Evolutionary conservation across 2,888 invertebrate genomes (phyloP).

Genomic region (Rhagonycha fulva): DNA sequence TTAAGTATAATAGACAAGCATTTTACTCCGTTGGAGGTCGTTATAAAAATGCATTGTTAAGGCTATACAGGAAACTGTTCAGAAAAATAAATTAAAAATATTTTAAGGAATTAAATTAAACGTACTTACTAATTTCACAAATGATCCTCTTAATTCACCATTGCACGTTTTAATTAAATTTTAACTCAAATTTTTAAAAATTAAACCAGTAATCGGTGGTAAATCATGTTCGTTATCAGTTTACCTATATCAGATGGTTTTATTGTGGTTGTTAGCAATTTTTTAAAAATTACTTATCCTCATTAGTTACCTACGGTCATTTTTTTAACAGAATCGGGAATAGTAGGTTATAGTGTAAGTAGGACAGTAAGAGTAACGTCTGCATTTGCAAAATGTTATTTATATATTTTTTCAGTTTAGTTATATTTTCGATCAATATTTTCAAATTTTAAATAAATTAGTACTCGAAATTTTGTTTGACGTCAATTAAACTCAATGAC

Average conservation of each 20-base stretch:
- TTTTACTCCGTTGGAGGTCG: not conserved
- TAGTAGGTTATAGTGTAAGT: not conserved
- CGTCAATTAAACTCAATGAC: not conserved
- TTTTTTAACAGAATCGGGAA: not conserved
- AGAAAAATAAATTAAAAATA: not conserved
- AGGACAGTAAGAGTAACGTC: not conserved
- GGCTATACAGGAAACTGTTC: not conserved
- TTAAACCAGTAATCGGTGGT: not conserved
- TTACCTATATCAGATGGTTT: not conserved
- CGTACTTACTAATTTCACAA: not conserved
- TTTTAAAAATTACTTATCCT: not conserved
- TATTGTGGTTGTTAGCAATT: not conserved
- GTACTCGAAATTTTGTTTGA: not conserved
- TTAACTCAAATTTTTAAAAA: not conserved
- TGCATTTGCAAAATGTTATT: not conserved
- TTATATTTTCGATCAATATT: not conserved
- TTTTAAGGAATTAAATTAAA: not conserved
- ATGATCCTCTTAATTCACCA: not conserved
- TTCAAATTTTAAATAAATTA: not conserved
- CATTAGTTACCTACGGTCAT: not conserved
- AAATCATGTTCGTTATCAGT: not conserved
- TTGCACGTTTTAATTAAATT: not conserved
- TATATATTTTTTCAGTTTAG: not conserved
- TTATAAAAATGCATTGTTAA: not conserved
- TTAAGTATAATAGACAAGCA: not conserved